Conservation (phyloP, 2,888 invertebrate genomes). For the Bruchidius siliquastri region DNA sequence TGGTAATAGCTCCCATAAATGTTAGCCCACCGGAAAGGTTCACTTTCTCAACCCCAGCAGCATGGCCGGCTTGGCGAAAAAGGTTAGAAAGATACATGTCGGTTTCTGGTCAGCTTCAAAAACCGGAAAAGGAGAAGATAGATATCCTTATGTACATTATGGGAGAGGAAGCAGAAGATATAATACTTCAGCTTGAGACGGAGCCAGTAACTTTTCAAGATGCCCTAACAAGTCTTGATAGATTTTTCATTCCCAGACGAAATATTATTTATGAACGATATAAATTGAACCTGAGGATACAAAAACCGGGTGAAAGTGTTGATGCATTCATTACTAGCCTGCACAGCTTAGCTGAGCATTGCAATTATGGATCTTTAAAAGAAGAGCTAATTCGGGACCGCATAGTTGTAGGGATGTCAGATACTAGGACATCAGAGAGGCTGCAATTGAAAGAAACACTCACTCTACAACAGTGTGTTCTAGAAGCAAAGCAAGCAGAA, state of each 20-base stretch:
- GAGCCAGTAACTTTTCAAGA: conserved; percentile 2
- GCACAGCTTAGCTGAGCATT: conserved; percentile 10
- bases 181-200: neutral
- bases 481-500: conserved; percentile 15
- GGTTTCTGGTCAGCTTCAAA: conserved; percentile 6
- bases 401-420: conserved; percentile 29
- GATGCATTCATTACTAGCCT: conserved; percentile 8
- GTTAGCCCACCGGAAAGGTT: conserved; percentile 8
- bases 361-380: conserved; percentile 16
- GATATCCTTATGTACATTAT: conserved; percentile 25
- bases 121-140: conserved; percentile 20
- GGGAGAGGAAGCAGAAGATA: conserved; percentile 24
- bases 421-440: conserved; percentile 22
- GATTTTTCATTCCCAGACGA: conserved; percentile 5
- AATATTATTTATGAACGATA: conserved; percentile 9
- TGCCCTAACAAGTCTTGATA: conserved; percentile 1
- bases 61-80: conserved; percentile 12
- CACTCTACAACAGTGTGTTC: conserved; percentile 7
- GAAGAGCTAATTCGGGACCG: conserved; percentile 30
- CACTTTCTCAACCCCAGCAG: conserved; percentile 5
- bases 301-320: conserved; percentile 6
- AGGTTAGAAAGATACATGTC: conserved; percentile 11
- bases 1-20: neutral
- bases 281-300: conserved; percentile 8
- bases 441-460: conserved; percentile 15